A percentile compares a stretch with the other conserved stretches of the same genome.
Conservation (phyloP, 2,113 vertebrate genomes). For the Epinephelus cyanopodus region DNA sequence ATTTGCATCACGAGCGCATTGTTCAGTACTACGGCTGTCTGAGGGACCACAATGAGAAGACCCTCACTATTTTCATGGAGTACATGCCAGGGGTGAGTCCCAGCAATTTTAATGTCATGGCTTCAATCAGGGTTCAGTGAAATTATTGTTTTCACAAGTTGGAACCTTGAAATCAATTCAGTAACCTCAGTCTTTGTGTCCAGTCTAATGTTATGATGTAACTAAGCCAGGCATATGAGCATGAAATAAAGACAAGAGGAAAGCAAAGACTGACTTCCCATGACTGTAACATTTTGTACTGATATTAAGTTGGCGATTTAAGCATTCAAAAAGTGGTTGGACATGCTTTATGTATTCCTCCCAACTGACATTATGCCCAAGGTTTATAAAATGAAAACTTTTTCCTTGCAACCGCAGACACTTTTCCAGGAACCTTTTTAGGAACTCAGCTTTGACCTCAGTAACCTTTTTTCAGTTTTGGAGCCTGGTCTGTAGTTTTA, state of each 20-base stretch:
- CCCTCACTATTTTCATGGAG: constrained; percentile 97
- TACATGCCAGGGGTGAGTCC: constrained; percentile 95
- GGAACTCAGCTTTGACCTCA: constrained; percentile 7
- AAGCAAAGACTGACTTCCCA: not conserved
- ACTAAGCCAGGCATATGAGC: not conserved
- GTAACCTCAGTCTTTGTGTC: not conserved
- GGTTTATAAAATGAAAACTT: not conserved
- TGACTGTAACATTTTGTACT: not conserved
- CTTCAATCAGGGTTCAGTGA: not conserved
- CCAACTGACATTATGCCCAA: not conserved
- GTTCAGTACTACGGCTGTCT: constrained; percentile 96
- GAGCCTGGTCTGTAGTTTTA: not conserved
- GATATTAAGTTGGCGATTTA: not conserved
- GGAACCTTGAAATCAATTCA: not conserved
- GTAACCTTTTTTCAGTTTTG: not conserved
- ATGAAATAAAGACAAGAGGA: not conserved
- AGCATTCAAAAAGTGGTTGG: not conserved
- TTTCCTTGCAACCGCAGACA: not conserved
- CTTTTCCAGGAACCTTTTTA: constrained; percentile 7
- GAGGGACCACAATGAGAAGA: constrained; percentile 92
- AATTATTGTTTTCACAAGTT: not conserved
- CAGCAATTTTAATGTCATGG: not conserved
- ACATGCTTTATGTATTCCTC: not conserved
- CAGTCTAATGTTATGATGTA: not conserved
- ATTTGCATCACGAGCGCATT: constrained; percentile 94